Evolutionary conservation across 2,888 invertebrate species (phyloP).

Genomic region (Panopea generosa): DNA sequence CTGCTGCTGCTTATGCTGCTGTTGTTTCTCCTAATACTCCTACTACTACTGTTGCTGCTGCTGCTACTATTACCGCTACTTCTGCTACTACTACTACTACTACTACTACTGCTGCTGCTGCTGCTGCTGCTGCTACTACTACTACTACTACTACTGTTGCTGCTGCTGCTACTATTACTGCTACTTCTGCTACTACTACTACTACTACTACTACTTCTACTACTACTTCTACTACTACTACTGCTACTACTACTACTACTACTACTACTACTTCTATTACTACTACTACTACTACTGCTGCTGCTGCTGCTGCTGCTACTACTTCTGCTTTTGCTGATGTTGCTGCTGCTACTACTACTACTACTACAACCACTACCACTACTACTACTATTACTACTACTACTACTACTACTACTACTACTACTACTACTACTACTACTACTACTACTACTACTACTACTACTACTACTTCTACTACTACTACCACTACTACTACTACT

Average conservation of each 20-base stretch:
- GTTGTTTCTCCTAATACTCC: no score
- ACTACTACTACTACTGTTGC: not conserved
- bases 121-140: not conserved
- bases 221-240: constrained; percentile 31
- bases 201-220: constrained; percentile 35
- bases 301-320: no score
- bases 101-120: constrained; percentile 10
- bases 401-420: constrained; percentile 22
- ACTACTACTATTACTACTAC: not conserved
- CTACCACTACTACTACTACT: not conserved
- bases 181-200: no score
- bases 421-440: constrained; percentile 10
- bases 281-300: constrained; percentile 34
- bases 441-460: constrained; percentile 15
- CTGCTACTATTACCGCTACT: constrained; percentile 12
- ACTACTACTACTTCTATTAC: constrained; percentile 35
- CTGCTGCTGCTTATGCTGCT: no score
- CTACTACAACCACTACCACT: no score
- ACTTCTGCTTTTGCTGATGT: no score
- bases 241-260: constrained; percentile 29
- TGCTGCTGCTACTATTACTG: constrained; percentile 19
- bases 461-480: constrained; percentile 8
- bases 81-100: no score
- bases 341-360: no score
- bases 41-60: no score